These are phyloP conservation scores for Cosmopolites sordidus DNA, from an alignment of 2,888 invertebrate species.

Conservation along the genomic window DNA sequence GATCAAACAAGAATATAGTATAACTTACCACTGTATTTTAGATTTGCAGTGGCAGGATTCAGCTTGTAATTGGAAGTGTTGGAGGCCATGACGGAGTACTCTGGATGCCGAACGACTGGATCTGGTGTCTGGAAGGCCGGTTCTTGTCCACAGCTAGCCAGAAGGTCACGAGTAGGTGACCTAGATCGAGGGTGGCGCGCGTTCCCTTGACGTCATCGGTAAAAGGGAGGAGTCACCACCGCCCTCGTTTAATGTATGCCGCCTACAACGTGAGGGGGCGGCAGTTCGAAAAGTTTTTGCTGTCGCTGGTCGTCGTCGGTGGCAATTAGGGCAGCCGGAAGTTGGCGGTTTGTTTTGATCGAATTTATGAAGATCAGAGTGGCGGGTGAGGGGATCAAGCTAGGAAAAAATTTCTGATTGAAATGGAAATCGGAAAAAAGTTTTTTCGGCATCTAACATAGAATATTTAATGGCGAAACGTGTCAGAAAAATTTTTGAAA, in stretches of 20 bases:
- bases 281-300: constrained; percentile 22
- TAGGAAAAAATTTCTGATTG: no score
- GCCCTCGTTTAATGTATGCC: constrained; percentile 37
- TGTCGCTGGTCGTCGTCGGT: constrained; percentile 12
- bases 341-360: constrained; percentile 15
- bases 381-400: background rate
- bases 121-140: constrained; percentile 18
- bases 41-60: constrained; percentile 40
- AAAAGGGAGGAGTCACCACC: constrained; percentile 36
- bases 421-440: no score
- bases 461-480: no score
- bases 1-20: no score
- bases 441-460: no score
- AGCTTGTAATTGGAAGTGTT: constrained; percentile 46
- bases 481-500: no score
- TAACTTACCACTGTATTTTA: constrained; percentile 45
- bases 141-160: constrained; percentile 12
- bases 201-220: constrained; percentile 40
- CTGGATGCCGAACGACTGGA: constrained; percentile 40
- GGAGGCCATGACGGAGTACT: constrained; percentile 42
- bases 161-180: constrained; percentile 46
- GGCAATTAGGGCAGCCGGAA: constrained; percentile 11
- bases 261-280: constrained; percentile 26
- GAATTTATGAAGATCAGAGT: constrained; percentile 22
- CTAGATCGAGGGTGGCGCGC: constrained; percentile 43